phyloP scores from a whole-genome alignment of 2,113 vertebrate genomes.

The Pogonocichla stellata region DNA sequence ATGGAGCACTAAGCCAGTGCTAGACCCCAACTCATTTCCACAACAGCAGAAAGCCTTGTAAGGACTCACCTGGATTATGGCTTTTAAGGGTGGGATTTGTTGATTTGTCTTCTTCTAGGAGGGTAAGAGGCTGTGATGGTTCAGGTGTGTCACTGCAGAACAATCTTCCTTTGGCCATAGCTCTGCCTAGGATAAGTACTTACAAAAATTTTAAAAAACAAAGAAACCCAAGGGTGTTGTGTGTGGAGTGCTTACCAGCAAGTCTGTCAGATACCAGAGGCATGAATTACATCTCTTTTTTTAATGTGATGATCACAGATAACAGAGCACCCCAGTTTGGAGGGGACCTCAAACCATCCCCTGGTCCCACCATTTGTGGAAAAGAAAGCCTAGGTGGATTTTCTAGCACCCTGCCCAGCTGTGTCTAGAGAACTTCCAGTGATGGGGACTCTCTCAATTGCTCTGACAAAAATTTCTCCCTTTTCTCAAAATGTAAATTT shows the following conservation, averaged over 20 bases:
- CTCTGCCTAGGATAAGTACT: not conserved
- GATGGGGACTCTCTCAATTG: not conserved
- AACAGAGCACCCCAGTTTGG: not conserved
- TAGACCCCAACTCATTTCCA: no score
- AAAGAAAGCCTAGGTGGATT: not conserved
- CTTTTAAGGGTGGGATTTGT: not conserved
- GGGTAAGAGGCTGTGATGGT: not conserved
- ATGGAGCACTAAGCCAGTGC: not conserved
- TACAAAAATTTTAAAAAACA: rapidly evolving
- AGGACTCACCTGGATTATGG: not conserved
- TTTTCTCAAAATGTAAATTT: not conserved
- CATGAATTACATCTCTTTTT: not conserved
- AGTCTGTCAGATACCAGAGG: not conserved
- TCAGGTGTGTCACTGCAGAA: not conserved
- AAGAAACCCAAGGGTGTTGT: not conserved
- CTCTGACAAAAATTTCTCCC: not conserved
- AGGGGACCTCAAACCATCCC: not conserved
- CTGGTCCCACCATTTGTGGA: not conserved
- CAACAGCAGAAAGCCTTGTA: not conserved
- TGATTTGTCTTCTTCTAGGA: not conserved
- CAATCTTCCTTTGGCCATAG: not conserved
- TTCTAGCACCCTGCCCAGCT: not conserved
- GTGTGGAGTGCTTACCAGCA: not conserved
- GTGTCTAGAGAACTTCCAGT: not conserved
- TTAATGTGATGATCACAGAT: not conserved